Conservation (phyloP, 2,888 invertebrate genomes). For the Tortricodes alternella region DNA sequence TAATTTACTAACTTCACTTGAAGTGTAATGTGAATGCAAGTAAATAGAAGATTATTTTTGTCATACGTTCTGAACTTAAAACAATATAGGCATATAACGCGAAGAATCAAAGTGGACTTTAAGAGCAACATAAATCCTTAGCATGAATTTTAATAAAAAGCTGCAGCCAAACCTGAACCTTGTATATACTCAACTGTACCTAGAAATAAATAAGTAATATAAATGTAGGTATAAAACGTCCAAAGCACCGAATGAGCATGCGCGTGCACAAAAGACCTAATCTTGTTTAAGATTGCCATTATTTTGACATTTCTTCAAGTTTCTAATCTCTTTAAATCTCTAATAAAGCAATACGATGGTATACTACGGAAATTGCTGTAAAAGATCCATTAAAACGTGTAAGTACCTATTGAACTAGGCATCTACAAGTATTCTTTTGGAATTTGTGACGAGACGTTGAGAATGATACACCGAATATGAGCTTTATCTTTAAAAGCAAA, state of each 20-base stretch:
- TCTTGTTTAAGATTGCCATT: conserved; percentile 5
- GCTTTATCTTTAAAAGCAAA: background rate
- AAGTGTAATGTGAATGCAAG: too few species aligned
- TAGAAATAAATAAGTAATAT: conserved; percentile 8
- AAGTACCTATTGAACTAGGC: too few species aligned
- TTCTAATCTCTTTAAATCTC: background rate
- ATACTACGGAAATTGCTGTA: background rate
- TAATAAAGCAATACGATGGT: background rate
- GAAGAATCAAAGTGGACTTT: too few species aligned
- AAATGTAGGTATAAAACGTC: conserved; percentile 20
- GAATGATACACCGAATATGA: background rate
- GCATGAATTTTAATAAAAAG: conserved; percentile 4
- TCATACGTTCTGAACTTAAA: too few species aligned
- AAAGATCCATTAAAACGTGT: background rate
- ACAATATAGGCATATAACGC: too few species aligned
- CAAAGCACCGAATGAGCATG: conserved; percentile 74
- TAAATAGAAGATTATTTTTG: too few species aligned
- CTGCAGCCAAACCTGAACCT: conserved; percentile 14
- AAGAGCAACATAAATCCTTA: conserved; percentile 22
- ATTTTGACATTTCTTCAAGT: background rate
- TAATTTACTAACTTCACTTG: too few species aligned
- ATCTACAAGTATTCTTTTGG: too few species aligned
- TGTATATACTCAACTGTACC: background rate
- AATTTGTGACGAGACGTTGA: background rate
- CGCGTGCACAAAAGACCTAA: conserved; percentile 52